phyloP scores from a whole-genome alignment of 2,797 vertebrate species.

The Alosa sapidissima region DNA sequence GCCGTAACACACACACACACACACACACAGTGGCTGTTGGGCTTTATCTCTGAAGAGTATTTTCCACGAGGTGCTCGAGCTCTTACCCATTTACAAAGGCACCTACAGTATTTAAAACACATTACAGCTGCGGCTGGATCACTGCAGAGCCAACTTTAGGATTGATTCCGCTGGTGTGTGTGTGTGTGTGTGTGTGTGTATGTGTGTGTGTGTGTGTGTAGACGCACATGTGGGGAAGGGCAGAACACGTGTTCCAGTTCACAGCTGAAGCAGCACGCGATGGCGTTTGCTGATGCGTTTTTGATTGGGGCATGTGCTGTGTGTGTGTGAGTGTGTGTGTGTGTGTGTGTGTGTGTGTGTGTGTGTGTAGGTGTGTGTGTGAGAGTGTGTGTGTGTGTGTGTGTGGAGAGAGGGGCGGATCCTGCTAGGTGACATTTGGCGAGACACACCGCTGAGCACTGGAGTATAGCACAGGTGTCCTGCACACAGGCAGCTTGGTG shows the following conservation, averaged over 20 bases:
- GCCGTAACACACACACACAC: too few species aligned
- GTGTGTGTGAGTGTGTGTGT: slow-evolving; percentile 61
- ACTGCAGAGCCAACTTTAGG: slow-evolving; percentile 75
- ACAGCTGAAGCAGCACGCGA: slow-evolving; percentile 73
- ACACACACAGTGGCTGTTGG: neutral
- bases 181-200: slow-evolving; percentile 13
- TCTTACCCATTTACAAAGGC: slow-evolving; percentile 69
- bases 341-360: slow-evolving; percentile 55
- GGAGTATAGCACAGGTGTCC: slow-evolving; percentile 20
- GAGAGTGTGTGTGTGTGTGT: slow-evolving; percentile 18
- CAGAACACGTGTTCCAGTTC: slow-evolving; percentile 72
- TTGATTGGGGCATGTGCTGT: slow-evolving; percentile 74
- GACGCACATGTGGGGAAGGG: slow-evolving; percentile 54
- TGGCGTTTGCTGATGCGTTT: slow-evolving; percentile 77
- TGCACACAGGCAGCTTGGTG: neutral
- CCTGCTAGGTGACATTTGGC: slow-evolving; percentile 64
- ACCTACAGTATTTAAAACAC: slow-evolving; percentile 80
- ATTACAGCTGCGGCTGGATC: slow-evolving; percentile 76
- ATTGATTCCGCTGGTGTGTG: slow-evolving; percentile 63
- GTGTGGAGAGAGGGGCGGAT: slow-evolving; percentile 54
- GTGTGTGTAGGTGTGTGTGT: slow-evolving; percentile 57
- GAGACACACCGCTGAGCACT: slow-evolving; percentile 22
- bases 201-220: slow-evolving; percentile 12
- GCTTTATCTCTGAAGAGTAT: too few species aligned
- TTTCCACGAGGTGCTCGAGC: neutral